Evolutionary conservation across 2,797 vertebrate genomes (phyloP).

Genomic region (Centropyge bicolor): DNA sequence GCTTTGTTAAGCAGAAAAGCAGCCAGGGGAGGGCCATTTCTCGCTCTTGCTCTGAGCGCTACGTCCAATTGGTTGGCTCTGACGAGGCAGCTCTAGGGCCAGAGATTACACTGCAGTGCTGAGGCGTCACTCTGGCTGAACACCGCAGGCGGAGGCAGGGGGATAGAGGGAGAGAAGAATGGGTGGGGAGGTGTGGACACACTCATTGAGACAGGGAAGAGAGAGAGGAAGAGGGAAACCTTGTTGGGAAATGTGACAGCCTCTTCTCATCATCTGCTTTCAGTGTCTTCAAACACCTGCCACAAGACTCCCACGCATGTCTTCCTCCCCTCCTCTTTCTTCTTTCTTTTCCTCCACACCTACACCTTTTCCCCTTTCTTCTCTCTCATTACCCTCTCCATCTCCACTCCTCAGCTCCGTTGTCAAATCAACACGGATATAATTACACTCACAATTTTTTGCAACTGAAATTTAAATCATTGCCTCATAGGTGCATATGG

Average conservation of each 20-base stretch:
- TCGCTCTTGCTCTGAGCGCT: conserved; percentile 58
- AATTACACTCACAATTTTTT: conserved; percentile 52
- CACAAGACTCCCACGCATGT: conserved; percentile 72
- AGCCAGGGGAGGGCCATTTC: conserved; percentile 58
- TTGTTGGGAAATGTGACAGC: conserved; percentile 65
- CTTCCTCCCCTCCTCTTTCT: conserved; percentile 50
- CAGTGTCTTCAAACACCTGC: conserved; percentile 77
- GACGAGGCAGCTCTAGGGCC: conserved; percentile 72
- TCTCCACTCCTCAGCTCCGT: conserved; percentile 53
- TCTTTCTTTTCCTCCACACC: conserved; percentile 66
- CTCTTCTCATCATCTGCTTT: conserved; percentile 68
- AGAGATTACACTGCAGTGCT: conserved; percentile 84
- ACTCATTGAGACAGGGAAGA: conserved; percentile 39
- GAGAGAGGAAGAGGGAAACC: conserved; percentile 35
- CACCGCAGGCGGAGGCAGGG: conserved; percentile 72
- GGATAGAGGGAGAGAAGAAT: conserved; percentile 44
- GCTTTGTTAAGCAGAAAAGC: conserved; percentile 62
- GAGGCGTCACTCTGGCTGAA: conserved; percentile 79
- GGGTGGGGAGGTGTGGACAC: conserved; percentile 65
- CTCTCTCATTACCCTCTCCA: conserved; percentile 67
- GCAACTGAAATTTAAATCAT: conserved; percentile 48
- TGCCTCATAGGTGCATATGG: conserved; percentile 32
- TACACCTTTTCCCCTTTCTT: conserved; percentile 68
- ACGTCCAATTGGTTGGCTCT: conserved; percentile 75
- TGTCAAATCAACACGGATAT: conserved; percentile 60